phyloP scores from a whole-genome alignment of 2,113 vertebrate species.

The Okapia johnstoni region DNA sequence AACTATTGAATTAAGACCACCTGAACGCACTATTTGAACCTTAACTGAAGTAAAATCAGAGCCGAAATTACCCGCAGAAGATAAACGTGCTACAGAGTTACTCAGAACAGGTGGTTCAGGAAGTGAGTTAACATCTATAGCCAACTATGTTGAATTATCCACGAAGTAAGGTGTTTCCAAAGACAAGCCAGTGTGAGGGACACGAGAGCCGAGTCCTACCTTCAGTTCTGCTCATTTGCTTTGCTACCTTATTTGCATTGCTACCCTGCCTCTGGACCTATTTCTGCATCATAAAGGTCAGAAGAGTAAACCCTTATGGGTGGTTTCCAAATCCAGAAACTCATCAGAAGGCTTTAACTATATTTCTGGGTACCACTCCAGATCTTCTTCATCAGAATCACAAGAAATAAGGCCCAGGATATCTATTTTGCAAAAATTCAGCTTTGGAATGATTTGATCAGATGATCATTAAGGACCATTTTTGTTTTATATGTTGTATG shows the following conservation, averaged over 20 bases:
- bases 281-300: neutral
- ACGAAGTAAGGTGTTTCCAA: neutral
- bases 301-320: neutral
- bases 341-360: neutral
- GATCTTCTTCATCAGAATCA: neutral
- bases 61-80: neutral
- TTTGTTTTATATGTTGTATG: neutral
- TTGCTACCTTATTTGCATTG: neutral
- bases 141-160: neutral
- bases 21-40: neutral
- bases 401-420: neutral
- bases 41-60: neutral
- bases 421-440: neutral
- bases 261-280: neutral
- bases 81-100: neutral
- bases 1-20: neutral
- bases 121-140: neutral
- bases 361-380: neutral
- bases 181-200: neutral
- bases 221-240: neutral
- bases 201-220: neutral
- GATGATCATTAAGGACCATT: neutral
- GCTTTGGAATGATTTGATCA: neutral
- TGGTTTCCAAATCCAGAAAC: neutral
- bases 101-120: neutral